Base-by-base conservation (phyloP, 2,113 vertebrate genomes). In the Damaliscus lunatus region DNA sequence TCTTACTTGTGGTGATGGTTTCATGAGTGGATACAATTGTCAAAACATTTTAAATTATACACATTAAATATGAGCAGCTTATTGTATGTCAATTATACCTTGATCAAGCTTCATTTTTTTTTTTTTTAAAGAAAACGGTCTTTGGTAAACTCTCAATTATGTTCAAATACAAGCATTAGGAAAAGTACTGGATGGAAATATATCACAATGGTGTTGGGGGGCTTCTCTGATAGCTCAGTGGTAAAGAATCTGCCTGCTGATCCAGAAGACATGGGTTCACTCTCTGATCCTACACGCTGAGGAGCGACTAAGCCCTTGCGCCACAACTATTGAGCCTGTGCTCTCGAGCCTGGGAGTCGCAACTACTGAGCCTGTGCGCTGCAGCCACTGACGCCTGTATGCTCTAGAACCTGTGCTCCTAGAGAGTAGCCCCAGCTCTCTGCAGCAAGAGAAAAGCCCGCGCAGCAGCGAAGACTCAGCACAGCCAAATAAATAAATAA, bases 381-480 rank as follows among this genome's bases (percentile, higher is more conserved):
- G 27, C 59, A 60, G 6, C 12, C 31, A 3, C 27, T 14, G 59
- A 60, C 3, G 59, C 29, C 59, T 31, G 59, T 60, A 27, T 60
- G 62, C 60, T 31, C 60, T 2, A 16, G 64, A 67, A n/a, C 33
- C 33, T 67, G n/a, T 36, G 33, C 64, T 36, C 17, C 4, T 43
- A 2, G 36, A 74, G 67, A 43, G 71, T 3, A 74, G 36, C 21
- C 71, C 5, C 36, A 6, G 36, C 36, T 25, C 67, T 40, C 67
- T 40, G 67, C 67, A 74, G 36, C 67, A 13, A 40, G 36, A 40
- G 36, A 74, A 13, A 43, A 74, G 67, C 67, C 67, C 0, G 0
- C 0, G 0, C 23, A 25, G 36, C 36, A 43, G 7, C 0, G 1
- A 74, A 74, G 36, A 43, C 36, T 43, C 71, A 74, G 71, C 6